Base-by-base conservation (phyloP, 2,797 vertebrate genomes). In the Orientallactaga sibirica region DNA sequence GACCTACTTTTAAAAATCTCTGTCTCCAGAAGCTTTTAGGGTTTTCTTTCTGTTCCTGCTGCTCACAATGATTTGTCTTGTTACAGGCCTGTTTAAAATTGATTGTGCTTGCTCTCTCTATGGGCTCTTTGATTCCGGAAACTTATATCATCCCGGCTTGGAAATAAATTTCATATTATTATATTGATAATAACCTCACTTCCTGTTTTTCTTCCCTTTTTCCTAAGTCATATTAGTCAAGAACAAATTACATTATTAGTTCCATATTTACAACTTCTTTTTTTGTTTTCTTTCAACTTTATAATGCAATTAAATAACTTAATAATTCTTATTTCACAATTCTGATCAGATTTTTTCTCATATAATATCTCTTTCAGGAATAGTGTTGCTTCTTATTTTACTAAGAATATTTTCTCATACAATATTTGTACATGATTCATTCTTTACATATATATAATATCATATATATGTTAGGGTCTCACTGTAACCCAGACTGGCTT, bases 11-110 rank as follows among this genome's bases (percentile, higher is more conserved):
- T 64, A 67, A 7, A 12, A 90, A 92, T 88, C 91, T 92, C 93
- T 92, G 76, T 96, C 90, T 92, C 48, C 62, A 92, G 52, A 93
- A 93, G n/a, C 37, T 91, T 90, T 94, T 86, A 78, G 84, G 41
- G 70, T 92, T 95, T 96, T 94, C 64, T 74, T n/a, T 93, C 55
- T 76, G 79, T 89, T n/a, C 58, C 89, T 24, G 61, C 43, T 83
- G 27, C 64, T 96, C 80, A 93, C 37, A 73, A 58, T 83, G 68
- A 91, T 84, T 89, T 92, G 27, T 84, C 74, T 86, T 43, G 8
- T 86, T 97, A 61, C 25, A 29, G 10, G 3, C 90, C 61, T 43
- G 94, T 86, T 78, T 24, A 64, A 88, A 91, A 85, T 55, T 95
- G 93, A 91, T 81, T 94, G 62, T 87, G 41, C 86, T 71, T 27